Evolutionary conservation across 2,797 vertebrate species (phyloP).

Genomic region (Microhierax caerulescens): DNA sequence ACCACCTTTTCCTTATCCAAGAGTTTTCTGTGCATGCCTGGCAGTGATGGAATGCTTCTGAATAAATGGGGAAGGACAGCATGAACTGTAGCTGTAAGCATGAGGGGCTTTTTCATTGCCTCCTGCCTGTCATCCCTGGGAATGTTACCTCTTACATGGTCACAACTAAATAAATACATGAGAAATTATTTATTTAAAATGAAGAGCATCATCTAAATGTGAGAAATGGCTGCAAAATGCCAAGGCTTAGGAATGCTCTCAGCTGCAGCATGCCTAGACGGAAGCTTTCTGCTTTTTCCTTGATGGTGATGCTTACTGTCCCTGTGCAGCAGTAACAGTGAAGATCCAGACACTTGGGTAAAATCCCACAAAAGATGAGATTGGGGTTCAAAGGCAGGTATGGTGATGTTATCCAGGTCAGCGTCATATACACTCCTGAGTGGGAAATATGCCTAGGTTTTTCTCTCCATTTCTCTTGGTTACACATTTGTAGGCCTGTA

Average conservation of each 20-base stretch:
- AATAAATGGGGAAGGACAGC: not conserved
- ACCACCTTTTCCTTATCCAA: not conserved
- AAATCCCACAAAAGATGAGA: not conserved
- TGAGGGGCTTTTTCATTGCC: not conserved
- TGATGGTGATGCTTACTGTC: not conserved
- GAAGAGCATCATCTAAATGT: not conserved
- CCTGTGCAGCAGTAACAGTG: not conserved
- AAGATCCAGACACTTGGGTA: not conserved
- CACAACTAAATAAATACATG: not conserved
- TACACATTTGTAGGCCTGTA: not conserved
- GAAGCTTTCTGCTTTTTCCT: not conserved
- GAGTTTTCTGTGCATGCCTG: not conserved
- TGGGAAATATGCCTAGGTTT: not conserved
- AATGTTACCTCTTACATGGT: not conserved
- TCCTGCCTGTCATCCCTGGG: not conserved
- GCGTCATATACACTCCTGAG: fast-evolving
- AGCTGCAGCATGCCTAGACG: not conserved
- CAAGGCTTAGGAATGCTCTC: not conserved
- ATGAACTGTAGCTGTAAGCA: not conserved
- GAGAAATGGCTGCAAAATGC: not conserved
- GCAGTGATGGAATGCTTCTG: not conserved
- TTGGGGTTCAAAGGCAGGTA: not conserved
- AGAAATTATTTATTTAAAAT: not conserved
- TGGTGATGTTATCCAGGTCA: fast-evolving
- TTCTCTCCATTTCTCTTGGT: not conserved